phyloP scores from a whole-genome alignment of 2,888 invertebrate species.

The Scaptomyza flava region DNA sequence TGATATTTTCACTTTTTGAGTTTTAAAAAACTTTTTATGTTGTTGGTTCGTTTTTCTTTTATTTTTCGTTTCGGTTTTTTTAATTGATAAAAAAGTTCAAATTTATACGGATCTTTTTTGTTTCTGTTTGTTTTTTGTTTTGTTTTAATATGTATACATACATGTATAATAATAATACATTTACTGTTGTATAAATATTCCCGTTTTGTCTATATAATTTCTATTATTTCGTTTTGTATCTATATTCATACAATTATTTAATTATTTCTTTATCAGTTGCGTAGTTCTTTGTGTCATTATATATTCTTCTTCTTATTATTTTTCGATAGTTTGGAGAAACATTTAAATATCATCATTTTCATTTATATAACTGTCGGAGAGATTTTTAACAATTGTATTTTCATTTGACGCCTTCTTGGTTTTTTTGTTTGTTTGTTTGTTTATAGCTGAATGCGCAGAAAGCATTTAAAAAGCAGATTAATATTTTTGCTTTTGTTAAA shows the following conservation, averaged over 20 bases:
- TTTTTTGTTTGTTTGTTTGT: conserved; percentile 10
- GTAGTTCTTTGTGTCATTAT: conserved; percentile 48
- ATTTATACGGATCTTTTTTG: conserved; percentile 63
- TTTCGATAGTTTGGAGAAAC: conserved; percentile 58
- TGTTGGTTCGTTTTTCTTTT: conserved; percentile 33
- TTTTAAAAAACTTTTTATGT: conserved; percentile 9
- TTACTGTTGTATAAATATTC: conserved; percentile 72
- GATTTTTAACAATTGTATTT: conserved; percentile 71
- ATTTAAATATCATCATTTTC: conserved; percentile 57
- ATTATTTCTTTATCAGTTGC: conserved; percentile 59
- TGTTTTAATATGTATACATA: conserved; percentile 57
- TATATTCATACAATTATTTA: conserved; percentile 56
- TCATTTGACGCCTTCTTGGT: conserved; percentile 36
- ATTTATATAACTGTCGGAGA: conserved; percentile 56
- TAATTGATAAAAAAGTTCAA: conserved; percentile 77
- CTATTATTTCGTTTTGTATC: conserved; percentile 66
- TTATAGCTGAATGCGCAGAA: conserved; percentile 44
- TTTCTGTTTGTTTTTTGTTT: conserved; percentile 22
- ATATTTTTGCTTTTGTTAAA: conserved; percentile 9
- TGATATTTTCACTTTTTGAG: not conserved
- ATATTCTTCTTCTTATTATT: conserved; percentile 26
- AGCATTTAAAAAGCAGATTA: conserved; percentile 61
- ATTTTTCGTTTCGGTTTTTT: conserved; percentile 58
- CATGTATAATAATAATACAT: conserved; percentile 78
- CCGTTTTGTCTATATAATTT: conserved; percentile 72